Conservation (phyloP, 2,797 vertebrate genomes). For the Poeciliopsis turneri region DNA sequence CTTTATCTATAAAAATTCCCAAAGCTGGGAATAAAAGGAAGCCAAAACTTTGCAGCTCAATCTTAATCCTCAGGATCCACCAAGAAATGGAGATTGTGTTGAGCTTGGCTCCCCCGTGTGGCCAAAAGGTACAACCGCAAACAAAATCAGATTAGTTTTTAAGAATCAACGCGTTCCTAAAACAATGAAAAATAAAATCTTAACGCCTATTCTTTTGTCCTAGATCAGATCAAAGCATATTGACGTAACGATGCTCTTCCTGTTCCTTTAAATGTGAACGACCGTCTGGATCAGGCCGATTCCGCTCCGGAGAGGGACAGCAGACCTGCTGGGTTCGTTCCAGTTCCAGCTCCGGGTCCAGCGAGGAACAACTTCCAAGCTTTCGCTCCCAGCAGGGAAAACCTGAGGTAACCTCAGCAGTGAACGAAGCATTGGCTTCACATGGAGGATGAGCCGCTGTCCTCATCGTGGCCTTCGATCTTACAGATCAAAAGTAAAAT, state of each 20-base stretch:
- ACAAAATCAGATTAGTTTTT: neutral
- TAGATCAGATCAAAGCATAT: neutral
- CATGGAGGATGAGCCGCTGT: neutral
- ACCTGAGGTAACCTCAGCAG: slow-evolving; percentile 64
- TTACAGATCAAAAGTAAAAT: no score
- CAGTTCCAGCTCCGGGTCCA: slow-evolving; percentile 56
- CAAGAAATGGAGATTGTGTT: neutral
- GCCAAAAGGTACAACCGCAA: neutral
- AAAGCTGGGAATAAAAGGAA: neutral
- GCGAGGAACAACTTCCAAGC: slow-evolving; percentile 59
- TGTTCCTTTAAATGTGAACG: neutral
- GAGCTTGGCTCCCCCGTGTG: neutral
- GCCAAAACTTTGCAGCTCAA: neutral
- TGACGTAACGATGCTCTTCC: neutral
- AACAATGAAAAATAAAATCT: neutral
- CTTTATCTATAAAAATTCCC: neutral
- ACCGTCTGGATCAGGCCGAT: slow-evolving; percentile 52
- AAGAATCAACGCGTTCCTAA: neutral
- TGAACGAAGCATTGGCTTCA: neutral
- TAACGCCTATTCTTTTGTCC: neutral
- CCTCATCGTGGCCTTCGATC: neutral
- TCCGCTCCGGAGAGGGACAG: slow-evolving; percentile 75
- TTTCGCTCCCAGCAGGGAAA: slow-evolving; percentile 64
- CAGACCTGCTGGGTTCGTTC: slow-evolving; percentile 70
- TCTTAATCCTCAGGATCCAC: neutral